phyloP scores from a whole-genome alignment of 2,113 vertebrate species.

The Scalopus aquaticus region DNA sequence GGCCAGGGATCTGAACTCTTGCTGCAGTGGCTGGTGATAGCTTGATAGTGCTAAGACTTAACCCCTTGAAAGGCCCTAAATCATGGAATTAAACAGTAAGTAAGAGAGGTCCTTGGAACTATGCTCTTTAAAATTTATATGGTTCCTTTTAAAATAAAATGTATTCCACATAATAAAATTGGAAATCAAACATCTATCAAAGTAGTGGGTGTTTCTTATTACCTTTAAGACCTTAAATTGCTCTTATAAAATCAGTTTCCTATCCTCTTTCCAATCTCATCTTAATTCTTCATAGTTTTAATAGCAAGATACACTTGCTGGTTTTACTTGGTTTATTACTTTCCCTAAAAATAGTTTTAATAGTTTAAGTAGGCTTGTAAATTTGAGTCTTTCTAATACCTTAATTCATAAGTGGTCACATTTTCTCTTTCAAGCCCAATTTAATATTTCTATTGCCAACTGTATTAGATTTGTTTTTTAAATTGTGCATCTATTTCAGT shows the following conservation, averaged over 20 bases:
- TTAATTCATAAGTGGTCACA: not conserved
- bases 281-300: not conserved
- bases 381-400: not conserved
- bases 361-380: not conserved
- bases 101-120: not conserved
- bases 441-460: not conserved
- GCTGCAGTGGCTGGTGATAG: too few species aligned
- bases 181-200: not conserved
- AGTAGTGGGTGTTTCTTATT: not conserved
- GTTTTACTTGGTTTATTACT: not conserved
- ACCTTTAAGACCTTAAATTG: not conserved
- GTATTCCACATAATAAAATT: not conserved
- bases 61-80: too few species aligned
- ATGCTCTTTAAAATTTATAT: not conserved
- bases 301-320: not conserved
- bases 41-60: too few species aligned
- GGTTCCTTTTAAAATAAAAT: not conserved
- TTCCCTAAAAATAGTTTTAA: constrained; percentile 25
- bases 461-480: not conserved
- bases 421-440: not conserved
- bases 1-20: too few species aligned
- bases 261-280: not conserved
- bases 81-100: not conserved
- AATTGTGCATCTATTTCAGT: not conserved
- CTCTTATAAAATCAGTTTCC: not conserved